phyloP scores from a whole-genome alignment of 2,888 invertebrate species.

The Caenorhabditis wallacei region DNA sequence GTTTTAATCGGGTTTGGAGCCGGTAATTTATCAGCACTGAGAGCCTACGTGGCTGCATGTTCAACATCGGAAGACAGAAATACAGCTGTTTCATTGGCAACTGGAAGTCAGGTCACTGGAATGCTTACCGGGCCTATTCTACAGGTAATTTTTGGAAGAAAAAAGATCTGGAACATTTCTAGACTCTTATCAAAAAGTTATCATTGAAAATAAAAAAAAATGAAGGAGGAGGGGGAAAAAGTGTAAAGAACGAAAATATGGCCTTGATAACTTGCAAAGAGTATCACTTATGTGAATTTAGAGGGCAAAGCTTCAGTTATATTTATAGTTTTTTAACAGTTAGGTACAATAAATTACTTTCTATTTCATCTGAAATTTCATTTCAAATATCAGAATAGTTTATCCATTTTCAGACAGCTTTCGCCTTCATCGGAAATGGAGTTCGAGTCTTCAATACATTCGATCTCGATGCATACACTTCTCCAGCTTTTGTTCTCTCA shows the following conservation, averaged over 20 bases:
- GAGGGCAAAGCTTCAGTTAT: not conserved
- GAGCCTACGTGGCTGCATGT: conserved; percentile 63
- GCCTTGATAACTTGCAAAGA: not conserved
- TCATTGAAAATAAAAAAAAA: not conserved
- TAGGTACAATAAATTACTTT: too few relatives aligned
- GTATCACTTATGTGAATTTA: not conserved
- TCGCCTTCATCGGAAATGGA: conserved; percentile 59
- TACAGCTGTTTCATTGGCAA: conserved; percentile 62
- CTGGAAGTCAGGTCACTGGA: conserved; percentile 66
- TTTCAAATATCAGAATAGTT: too few relatives aligned
- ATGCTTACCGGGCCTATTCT: conserved; percentile 65
- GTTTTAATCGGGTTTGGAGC: conserved; percentile 65
- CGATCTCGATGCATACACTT: conserved; percentile 65
- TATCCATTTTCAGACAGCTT: conserved; percentile 37
- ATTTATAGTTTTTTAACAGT: not conserved
- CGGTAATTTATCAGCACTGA: conserved; percentile 64
- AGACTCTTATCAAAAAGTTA: not conserved
- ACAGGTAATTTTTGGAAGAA: conserved; percentile 30
- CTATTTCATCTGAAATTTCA: too few relatives aligned
- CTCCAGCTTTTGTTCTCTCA: conserved; percentile 58
- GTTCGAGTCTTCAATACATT: conserved; percentile 45
- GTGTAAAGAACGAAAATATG: not conserved
- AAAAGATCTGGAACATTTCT: not conserved
- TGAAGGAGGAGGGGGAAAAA: not conserved
- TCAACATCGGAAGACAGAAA: conserved; percentile 62